Evolutionary conservation across 2,113 vertebrate species (phyloP).

Genomic region (Propithecus coquereli): DNA sequence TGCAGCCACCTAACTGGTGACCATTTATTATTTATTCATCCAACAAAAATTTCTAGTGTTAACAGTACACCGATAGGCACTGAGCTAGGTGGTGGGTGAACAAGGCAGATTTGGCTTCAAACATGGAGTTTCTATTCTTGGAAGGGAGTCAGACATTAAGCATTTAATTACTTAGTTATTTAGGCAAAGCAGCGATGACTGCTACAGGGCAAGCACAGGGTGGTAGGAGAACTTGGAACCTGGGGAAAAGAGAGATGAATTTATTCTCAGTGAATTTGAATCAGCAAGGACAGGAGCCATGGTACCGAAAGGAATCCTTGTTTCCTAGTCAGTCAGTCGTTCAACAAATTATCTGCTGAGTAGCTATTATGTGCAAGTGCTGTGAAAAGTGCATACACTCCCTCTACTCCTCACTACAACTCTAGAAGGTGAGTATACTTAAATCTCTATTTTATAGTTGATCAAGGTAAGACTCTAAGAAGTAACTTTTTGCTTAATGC

Average conservation of each 20-base stretch:
- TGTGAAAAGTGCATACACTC: neutral
- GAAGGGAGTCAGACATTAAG: neutral
- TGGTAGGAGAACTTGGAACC: neutral
- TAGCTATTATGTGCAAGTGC: fast-evolving
- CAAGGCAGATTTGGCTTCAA: neutral
- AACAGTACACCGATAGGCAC: neutral
- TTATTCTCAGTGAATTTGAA: neutral
- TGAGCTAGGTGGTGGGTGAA: neutral
- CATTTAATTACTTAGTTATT: neutral
- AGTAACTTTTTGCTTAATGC: neutral
- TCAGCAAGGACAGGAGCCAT: neutral
- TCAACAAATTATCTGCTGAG: neutral
- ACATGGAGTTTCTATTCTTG: neutral
- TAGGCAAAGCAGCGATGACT: neutral
- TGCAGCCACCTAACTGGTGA: fast-evolving
- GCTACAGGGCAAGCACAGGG: neutral
- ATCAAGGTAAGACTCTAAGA: neutral
- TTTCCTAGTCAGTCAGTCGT: neutral
- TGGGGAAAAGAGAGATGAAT: neutral
- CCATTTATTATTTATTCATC: neutral
- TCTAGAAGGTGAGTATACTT: neutral
- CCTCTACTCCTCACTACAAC: neutral
- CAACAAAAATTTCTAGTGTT: neutral
- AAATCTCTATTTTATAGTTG: neutral
- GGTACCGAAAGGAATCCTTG: neutral